These are phyloP conservation scores for Gadus macrocephalus DNA, from an alignment of 2,113 vertebrate genomes.

Conservation along the genomic window DNA sequence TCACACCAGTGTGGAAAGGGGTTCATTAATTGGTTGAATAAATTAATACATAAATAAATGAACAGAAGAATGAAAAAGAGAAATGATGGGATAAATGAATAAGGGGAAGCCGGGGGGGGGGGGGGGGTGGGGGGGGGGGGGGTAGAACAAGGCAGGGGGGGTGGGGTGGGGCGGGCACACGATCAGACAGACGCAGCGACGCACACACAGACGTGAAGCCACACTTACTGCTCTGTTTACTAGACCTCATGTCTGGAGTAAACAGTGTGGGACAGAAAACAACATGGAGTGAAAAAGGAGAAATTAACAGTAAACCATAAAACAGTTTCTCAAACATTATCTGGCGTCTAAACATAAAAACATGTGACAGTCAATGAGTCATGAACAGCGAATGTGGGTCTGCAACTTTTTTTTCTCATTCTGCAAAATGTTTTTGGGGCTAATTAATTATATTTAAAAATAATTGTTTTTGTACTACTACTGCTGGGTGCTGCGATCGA, in stretches of 20 bases:
- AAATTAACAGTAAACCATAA: slow-evolving; percentile 40
- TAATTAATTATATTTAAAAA: slow-evolving; percentile 39
- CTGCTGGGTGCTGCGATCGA: slow-evolving; percentile 35
- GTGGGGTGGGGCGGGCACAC: slow-evolving; percentile 30
- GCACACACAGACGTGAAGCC: slow-evolving; percentile 63
- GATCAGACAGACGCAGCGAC: slow-evolving; percentile 52
- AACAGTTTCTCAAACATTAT: slow-evolving; percentile 57
- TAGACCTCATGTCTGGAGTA: slow-evolving; percentile 69
- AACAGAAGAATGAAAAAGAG: slow-evolving; percentile 46
- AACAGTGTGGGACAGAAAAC: slow-evolving; percentile 51
- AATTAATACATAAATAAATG: slow-evolving; percentile 43
- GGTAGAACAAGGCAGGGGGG: slow-evolving; percentile 51
- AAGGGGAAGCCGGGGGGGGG: too few species aligned
- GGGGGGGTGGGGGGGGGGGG: slow-evolving; percentile 19
- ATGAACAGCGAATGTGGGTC: slow-evolving; percentile 55
- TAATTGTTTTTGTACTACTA: slow-evolving; percentile 41
- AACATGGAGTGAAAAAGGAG: slow-evolving; percentile 19
- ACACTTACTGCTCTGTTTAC: slow-evolving; percentile 73
- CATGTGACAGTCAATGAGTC: slow-evolving; percentile 55
- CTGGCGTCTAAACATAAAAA: slow-evolving; percentile 68
- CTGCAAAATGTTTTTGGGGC: slow-evolving; percentile 37
- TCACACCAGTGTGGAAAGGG: too few species aligned
- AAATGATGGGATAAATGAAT: slow-evolving; percentile 34
- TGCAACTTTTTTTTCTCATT: slow-evolving; percentile 49
- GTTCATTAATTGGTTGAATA: background rate